Evolutionary conservation across 1,140 invertebrate species (phyloP), one percentile per base, ranked within the genome.

Genomic region (Trachelipus rathkii): DNA sequence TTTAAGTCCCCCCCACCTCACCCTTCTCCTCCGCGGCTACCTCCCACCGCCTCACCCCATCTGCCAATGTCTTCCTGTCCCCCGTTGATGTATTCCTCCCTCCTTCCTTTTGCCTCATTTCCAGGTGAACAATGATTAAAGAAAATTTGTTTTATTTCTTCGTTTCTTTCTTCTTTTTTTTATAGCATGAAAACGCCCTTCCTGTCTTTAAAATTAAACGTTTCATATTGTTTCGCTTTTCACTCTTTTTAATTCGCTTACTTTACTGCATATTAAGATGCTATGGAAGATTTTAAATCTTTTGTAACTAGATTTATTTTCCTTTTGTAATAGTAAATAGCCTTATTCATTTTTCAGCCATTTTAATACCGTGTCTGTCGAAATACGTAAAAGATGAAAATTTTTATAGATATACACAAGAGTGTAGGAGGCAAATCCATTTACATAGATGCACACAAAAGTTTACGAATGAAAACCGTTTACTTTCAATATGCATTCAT

Each of bases 91-190:
- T 60, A 60, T 60, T 60, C 50, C 11, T 60, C 11, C 50, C 11
- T 13, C 50, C 50, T 60, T 60, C 50, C 50, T 60, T 60, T 60
- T 19, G 11, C 50, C 50, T 19, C 19, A 60, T 60, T 60, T 60
- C 50, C 50, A 60, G 50, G 50, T 60, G 50, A 60, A 60, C 50
- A 60, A 60, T 60, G 50, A 60, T 15, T 60, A 60, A 60, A 33
- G 50, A 60, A 60, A 60, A 60, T 60, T 60, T 60, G 50, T 60
- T 60, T 60, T 60, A 60, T 60, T 60, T 60, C 50, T 60, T 60
- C 50, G 50, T 60, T 60, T 8, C 8, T 60, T 60, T 8, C 2
- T 19, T 60, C 8, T 60, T 60, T 60, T 60, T 19, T 60, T 60
- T 60, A 19, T 13, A 19, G 50, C 33, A 3, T 33, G 33, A 60